A percentile compares a stretch with the other conserved stretches of the same genome.
phyloP scores from a whole-genome alignment of 2,888 invertebrate species.

The Orthonevra nobilis region DNA sequence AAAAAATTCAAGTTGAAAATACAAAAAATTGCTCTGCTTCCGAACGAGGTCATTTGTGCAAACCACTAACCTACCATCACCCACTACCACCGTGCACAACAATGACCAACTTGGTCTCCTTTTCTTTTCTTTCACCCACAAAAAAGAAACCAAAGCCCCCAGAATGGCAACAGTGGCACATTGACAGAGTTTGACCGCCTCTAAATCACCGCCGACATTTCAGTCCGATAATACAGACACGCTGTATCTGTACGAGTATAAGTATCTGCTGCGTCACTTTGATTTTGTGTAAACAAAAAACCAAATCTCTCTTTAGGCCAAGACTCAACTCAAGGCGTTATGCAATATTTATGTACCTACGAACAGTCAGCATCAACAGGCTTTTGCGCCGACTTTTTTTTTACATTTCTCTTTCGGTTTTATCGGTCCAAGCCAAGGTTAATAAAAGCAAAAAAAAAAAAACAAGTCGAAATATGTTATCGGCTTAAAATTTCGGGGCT shows the following conservation, averaged over 20 bases:
- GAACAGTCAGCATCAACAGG: conserved; percentile 13
- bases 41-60: conserved; percentile 34
- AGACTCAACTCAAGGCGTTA: conserved; percentile 20
- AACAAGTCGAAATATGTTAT: conserved; percentile 20
- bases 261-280: no score
- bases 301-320: conserved; percentile 21
- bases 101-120: background rate
- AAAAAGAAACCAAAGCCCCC: background rate
- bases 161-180: no score
- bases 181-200: no score
- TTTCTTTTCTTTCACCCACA: conserved; percentile 18
- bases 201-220: no score
- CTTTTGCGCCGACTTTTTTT: conserved; percentile 10
- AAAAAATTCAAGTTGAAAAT: background rate
- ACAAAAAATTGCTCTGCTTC: conserved; percentile 39
- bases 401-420: conserved; percentile 6
- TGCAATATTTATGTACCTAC: conserved; percentile 41
- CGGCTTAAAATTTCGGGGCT: conserved; percentile 17
- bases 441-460: no score
- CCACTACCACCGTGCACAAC: conserved; percentile 1
- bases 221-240: no score
- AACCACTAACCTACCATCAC: background rate
- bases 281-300: background rate
- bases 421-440: conserved; percentile 42
- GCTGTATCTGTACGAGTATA: no score